phyloP scores from a whole-genome alignment of 2,113 vertebrate genomes.

The Burhinus bistriatus region DNA sequence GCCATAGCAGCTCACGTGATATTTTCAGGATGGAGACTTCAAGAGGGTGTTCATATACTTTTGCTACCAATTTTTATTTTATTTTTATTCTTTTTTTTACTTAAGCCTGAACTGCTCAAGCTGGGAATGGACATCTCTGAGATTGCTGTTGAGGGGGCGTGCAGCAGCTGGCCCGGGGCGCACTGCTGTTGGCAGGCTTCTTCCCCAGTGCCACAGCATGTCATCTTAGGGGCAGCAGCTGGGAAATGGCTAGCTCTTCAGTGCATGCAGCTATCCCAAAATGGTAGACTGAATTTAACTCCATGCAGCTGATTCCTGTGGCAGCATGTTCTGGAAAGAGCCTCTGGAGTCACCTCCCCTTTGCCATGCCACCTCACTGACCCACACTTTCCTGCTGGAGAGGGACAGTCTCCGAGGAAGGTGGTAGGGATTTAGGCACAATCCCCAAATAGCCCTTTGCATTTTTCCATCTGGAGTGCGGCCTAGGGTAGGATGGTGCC shows the following conservation, averaged over 20 bases:
- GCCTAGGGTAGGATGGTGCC: not conserved
- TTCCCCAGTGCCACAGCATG: not conserved
- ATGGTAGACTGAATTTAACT: not conserved
- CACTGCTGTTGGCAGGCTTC: not conserved
- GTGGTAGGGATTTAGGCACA: not conserved
- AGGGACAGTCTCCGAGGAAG: not conserved
- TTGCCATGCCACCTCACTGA: not conserved
- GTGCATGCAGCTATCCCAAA: not conserved
- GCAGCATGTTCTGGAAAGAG: not conserved
- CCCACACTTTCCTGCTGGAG: fast-evolving
- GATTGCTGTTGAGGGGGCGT: not conserved
- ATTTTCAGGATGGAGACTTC: not conserved
- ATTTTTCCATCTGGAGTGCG: not conserved
- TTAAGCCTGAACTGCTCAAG: not conserved
- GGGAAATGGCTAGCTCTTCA: not conserved
- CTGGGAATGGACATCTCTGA: not conserved
- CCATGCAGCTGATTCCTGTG: not conserved
- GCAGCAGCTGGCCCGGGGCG: not conserved
- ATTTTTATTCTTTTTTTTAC: not conserved
- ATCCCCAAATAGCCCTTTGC: not conserved
- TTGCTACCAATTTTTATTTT: not conserved
- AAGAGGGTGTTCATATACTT: not conserved
- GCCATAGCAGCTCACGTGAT: not conserved
- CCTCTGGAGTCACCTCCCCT: not conserved
- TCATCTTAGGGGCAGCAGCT: fast-evolving